phyloP scores from a whole-genome alignment of 2,113 vertebrate genomes.

The Zosterops borbonicus region DNA sequence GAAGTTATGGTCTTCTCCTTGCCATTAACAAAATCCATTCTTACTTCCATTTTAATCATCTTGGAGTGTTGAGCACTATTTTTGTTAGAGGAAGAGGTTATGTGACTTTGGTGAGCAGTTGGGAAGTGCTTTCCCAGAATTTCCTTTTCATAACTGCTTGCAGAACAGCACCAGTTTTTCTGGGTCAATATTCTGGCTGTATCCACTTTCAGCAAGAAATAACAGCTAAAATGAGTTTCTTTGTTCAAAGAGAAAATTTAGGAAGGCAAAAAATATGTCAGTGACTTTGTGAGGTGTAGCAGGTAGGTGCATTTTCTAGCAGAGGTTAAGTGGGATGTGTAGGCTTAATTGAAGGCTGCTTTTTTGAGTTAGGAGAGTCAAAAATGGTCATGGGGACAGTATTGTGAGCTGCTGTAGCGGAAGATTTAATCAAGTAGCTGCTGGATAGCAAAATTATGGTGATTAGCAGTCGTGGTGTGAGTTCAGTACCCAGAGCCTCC shows the following conservation, averaged over 20 bases:
- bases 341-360: background rate
- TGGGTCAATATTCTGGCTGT: background rate
- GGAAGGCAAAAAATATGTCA: background rate
- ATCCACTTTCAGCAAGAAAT: background rate
- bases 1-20: background rate
- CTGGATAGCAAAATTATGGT: background rate
- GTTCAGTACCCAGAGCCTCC: background rate
- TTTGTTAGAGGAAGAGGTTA: background rate
- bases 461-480: background rate
- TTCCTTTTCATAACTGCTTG: background rate
- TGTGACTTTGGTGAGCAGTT: background rate
- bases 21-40: background rate
- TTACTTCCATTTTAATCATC: background rate
- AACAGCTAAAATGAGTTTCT: background rate
- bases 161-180: background rate
- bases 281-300: background rate
- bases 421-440: background rate
- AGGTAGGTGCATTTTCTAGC: background rate
- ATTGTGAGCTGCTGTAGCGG: background rate
- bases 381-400: background rate
- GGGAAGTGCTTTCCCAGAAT: background rate
- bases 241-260: background rate
- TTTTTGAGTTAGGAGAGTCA: background rate
- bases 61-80: background rate
- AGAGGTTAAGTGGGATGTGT: background rate